A percentile compares a stretch with the other conserved stretches of the same genome.
Conservation (phyloP, 2,797 vertebrate genomes). For the Pipistrellus pygmaeus region DNA sequence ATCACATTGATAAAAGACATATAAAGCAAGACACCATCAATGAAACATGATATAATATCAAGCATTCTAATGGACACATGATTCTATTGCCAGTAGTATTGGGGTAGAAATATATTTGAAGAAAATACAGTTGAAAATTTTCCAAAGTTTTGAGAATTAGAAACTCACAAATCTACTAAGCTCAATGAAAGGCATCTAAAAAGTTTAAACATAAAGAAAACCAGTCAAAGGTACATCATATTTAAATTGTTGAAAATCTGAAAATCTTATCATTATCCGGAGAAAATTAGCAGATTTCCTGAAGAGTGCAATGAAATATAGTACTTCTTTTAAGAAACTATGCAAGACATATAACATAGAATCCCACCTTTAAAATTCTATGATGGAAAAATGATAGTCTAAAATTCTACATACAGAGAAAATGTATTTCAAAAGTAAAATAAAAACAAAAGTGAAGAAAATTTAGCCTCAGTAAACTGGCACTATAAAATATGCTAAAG, state of each 20-base stretch:
- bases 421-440: background rate
- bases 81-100: background rate
- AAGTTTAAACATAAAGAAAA: background rate
- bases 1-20: background rate
- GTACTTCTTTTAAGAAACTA: background rate
- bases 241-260: background rate
- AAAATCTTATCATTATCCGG: background rate
- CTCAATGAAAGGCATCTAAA: background rate
- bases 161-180: background rate
- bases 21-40: background rate
- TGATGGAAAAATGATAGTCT: background rate
- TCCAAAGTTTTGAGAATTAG: background rate
- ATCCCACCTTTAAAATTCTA: background rate
- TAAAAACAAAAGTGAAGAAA: background rate
- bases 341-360: background rate
- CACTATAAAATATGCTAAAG: background rate
- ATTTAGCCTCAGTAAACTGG: background rate
- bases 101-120: background rate
- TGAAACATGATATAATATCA: background rate
- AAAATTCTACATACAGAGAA: background rate
- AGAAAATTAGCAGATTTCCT: background rate
- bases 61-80: background rate
- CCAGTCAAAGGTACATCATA: background rate
- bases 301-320: background rate
- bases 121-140: background rate